Base-by-base conservation (phyloP, 2,888 invertebrate genomes). In the Esperia sulphurella region DNA sequence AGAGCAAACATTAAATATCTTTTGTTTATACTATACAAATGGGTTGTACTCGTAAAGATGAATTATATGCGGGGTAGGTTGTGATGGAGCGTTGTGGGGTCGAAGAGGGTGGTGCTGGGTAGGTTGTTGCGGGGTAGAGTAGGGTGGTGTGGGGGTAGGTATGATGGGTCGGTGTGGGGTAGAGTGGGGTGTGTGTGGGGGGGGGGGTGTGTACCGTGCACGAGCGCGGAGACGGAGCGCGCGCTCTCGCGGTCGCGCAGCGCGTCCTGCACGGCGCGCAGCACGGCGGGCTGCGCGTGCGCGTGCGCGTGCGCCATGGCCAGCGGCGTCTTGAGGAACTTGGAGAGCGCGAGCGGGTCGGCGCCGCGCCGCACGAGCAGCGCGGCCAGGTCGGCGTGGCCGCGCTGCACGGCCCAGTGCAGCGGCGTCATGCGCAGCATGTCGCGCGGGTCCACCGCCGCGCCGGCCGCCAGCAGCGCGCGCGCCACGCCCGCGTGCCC, bases 361-460 rank as follows among this genome's bases (percentile, higher is more conserved):
- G 97, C 96, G 46, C 96, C 95, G 66, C 92, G 88, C 49, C 92
- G 91, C 43, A 98, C 78, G 56, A 98, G 88, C 54, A 92, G 75
- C 46, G 92, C 90, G 40, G 94, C 95, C 42, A 57, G 69, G 8
- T 12, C 62, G 35, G 90, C 78, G 82, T 96, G 95, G 0, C 94
- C 94, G 65, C 95, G 93, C 83, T 96, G 95, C 39, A 95, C 95
- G 6, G 98, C 97, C 98, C 98, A 98, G 87, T 98, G 98, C 49
- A 98, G 90, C 37, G 98, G 96, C 39, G 97, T 97, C 97, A 86
- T 87, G 61, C 70, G 75, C 64, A 87, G 73, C 83, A 86, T 75
- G 79, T 88, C 87, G 52, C 81, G 55, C 50, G 59, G 59, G 73
- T 81, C 79, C 8, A 61, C 63, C 6, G 53, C 57, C 21, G 85